Conservation (phyloP, 1,140 invertebrate species). For the Drosophila mayri region DNA sequence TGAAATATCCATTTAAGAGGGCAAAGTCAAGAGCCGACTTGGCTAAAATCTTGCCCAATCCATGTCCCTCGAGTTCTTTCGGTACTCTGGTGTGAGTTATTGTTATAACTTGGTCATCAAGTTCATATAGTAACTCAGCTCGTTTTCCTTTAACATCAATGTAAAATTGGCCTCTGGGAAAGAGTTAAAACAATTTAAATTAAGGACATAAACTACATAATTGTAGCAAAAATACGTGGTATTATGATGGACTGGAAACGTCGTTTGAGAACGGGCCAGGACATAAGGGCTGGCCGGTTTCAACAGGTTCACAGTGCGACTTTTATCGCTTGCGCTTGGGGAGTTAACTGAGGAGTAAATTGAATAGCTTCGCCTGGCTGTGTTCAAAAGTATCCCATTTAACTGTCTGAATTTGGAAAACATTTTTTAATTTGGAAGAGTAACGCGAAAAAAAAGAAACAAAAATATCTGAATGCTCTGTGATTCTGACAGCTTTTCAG, state of each 20-base stretch:
- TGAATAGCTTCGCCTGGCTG: background rate
- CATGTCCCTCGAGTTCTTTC: conserved; percentile 10
- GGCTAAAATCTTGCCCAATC: conserved; percentile 24
- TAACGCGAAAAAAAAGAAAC: background rate
- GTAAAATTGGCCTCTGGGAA: background rate
- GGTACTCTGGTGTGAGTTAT: conserved; percentile 15
- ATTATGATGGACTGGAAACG: background rate
- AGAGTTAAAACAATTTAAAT: background rate
- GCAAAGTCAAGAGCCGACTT: conserved; percentile 18
- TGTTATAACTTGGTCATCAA: conserved; percentile 2
- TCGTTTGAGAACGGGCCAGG: background rate
- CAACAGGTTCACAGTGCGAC: background rate
- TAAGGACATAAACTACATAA: background rate
- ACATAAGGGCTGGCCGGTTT: background rate
- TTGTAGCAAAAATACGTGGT: background rate
- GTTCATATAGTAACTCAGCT: background rate
- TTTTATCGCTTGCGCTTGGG: background rate
- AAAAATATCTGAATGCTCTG: background rate
- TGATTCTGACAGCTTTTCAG: conserved; percentile 14
- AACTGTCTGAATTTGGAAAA: conserved; percentile 7
- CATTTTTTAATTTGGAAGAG: conserved; percentile 16
- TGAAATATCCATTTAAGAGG: conserved; percentile 6
- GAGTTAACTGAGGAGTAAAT: background rate
- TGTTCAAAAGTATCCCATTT: background rate
- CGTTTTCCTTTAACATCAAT: background rate